phyloP scores from a whole-genome alignment of 2,888 invertebrate species.

The Noctua janthe region DNA sequence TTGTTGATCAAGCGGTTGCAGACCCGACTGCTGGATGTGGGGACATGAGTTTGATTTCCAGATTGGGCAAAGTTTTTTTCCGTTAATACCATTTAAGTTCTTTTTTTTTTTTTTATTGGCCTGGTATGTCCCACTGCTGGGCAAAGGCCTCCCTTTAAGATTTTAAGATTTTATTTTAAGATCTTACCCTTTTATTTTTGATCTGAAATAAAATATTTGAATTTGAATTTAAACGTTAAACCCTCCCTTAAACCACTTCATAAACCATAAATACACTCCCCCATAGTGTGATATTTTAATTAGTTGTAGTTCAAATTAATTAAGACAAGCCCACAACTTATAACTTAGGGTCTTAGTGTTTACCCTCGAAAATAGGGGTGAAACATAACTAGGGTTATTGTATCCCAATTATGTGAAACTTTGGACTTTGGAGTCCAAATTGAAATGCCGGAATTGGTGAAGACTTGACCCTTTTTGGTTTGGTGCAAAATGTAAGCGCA shows the following conservation, averaged over 20 bases:
- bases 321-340: slow-evolving; percentile 10
- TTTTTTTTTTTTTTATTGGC: too few relatives aligned
- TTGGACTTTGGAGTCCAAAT: slow-evolving; percentile 34
- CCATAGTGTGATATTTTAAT: neutral
- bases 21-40: neutral
- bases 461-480: slow-evolving; percentile 20
- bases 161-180: too few relatives aligned
- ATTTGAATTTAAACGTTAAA: neutral
- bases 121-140: too few relatives aligned
- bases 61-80: neutral
- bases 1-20: neutral
- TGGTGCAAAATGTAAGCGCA: neutral
- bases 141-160: too few relatives aligned
- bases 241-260: neutral
- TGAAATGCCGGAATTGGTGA: slow-evolving; percentile 30
- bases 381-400: slow-evolving; percentile 28
- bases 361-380: neutral
- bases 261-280: neutral
- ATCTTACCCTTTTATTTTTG: too few relatives aligned
- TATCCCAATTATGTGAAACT: slow-evolving; percentile 47
- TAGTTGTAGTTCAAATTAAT: neutral
- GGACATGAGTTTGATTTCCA: neutral
- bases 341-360: slow-evolving; percentile 16
- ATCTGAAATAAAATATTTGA: too few relatives aligned
- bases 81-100: too few relatives aligned